Evolutionary conservation across 2,888 invertebrate species (phyloP), one percentile per base, ranked within the genome.

Genomic region (Dicyrtoma fusca): DNA sequence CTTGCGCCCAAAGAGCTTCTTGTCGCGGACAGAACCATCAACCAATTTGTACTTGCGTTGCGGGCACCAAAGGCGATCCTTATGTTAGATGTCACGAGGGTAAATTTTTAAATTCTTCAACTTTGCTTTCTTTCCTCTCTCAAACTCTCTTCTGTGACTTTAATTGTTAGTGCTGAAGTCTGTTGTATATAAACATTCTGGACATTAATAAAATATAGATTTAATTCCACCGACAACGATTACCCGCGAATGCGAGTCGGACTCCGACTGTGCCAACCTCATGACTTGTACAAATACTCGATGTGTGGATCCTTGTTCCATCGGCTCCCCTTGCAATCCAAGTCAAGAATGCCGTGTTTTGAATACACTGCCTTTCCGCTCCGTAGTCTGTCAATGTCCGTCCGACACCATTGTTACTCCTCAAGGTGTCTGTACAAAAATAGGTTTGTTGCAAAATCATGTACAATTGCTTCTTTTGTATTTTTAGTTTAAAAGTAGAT

Each of bases 321-420:
- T 87, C 5, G 75, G 75, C 42, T 79, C 81, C 34, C 87, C 89
- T 10, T 95, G 95, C 82, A 89, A 89, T 17, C 85, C 87, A 5
- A 91, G 91, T 77, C 92, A 95, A 80, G 87, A 90, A 73, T 95
- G 95, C 83, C 87, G 89, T 73, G 91, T 92, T 0, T 85, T 91
- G 13, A 92, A 93, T 80, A 89, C 92, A 0, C 82, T 90, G 59
- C 94, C 95, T 1, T 84, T 94, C 76, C 88, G 93, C 66, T 93
- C 94, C 0, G 89, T 94, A 80, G 91, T 94, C 80, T 95, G 95
- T 82, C 89, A 91, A 81, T 95, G 95, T 84, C 92, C 93, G 17
- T 87, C 90, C 51, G 93, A 94, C 75, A 92, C 91, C 0, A 87
- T 92, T 57, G 88, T 90, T 0, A 91, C 91, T 77, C 87, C 86